phyloP scores from a whole-genome alignment of 2,888 invertebrate species.

The Epirrhoe tristata region DNA sequence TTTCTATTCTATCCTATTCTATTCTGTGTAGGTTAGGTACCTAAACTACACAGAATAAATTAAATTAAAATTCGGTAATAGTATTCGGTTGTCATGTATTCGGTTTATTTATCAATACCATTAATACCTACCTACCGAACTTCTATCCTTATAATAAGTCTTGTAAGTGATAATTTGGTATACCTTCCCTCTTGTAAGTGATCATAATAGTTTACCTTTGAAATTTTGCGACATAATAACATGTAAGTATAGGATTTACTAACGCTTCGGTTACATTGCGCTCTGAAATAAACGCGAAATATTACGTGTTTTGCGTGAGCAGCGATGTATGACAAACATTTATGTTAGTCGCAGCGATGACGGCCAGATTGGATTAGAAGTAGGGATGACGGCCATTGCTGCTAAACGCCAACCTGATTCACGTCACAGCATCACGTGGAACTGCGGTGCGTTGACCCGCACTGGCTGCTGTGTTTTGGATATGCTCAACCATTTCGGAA shows the following conservation, averaged over 20 bases:
- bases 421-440: slow-evolving; percentile 79
- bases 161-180: no score
- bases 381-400: slow-evolving; percentile 61
- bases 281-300: slow-evolving; percentile 36
- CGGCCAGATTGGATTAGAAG: slow-evolving; percentile 64
- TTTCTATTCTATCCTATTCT: no score
- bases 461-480: slow-evolving; percentile 76
- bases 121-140: no score
- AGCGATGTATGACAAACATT: slow-evolving; percentile 54
- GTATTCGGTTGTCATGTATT: no score
- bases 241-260: slow-evolving; percentile 39
- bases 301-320: slow-evolving; percentile 41
- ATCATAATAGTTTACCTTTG: not conserved
- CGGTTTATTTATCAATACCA: no score
- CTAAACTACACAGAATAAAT: no score
- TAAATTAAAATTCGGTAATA: no score
- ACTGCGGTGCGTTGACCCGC: slow-evolving; percentile 74
- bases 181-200: no score
- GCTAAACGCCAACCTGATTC: slow-evolving; percentile 50
- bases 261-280: slow-evolving; percentile 42
- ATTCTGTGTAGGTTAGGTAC: no score
- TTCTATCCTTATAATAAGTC: not conserved
- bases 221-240: slow-evolving; percentile 22
- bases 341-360: slow-evolving; percentile 46
- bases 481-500: slow-evolving; percentile 61